These are phyloP conservation scores for Resseliella maxima DNA, from an alignment of 2,888 invertebrate species.

Conservation along the genomic window DNA sequence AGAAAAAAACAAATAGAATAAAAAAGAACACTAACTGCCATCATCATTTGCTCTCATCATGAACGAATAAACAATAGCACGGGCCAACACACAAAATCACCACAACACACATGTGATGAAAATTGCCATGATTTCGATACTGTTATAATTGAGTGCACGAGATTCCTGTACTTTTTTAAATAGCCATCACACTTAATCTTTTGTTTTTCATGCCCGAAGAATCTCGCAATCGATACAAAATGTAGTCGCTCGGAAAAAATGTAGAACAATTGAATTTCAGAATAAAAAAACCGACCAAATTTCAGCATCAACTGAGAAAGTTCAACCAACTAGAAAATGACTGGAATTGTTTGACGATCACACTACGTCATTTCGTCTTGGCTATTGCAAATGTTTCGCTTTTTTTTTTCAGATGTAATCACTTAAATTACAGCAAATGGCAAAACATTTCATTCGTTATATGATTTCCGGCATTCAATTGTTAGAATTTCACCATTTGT, in stretches of 20 bases:
- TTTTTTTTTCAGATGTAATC: conserved; percentile 3
- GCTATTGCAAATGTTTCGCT: neutral
- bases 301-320: neutral
- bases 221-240: conserved; percentile 3
- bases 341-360: conserved; percentile 11
- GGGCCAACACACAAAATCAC: neutral
- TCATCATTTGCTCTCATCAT: neutral
- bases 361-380: neutral
- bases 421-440: conserved; percentile 36
- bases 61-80: conserved; percentile 11
- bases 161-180: neutral
- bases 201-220: neutral
- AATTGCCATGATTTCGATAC: conserved; percentile 16
- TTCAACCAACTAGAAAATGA: conserved; percentile 9
- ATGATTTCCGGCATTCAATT: conserved; percentile 34
- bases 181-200: neutral
- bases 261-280: neutral
- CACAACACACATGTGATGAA: neutral
- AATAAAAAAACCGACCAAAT: neutral
- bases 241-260: neutral
- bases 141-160: conserved; percentile 31
- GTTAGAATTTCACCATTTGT: neutral
- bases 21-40: neutral
- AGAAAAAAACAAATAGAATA: neutral
- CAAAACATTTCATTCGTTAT: neutral